Evolutionary conservation across 2,113 vertebrate genomes (phyloP), one percentile per base, ranked within the genome.

Genomic region (Xiphophorus couchianus): DNA sequence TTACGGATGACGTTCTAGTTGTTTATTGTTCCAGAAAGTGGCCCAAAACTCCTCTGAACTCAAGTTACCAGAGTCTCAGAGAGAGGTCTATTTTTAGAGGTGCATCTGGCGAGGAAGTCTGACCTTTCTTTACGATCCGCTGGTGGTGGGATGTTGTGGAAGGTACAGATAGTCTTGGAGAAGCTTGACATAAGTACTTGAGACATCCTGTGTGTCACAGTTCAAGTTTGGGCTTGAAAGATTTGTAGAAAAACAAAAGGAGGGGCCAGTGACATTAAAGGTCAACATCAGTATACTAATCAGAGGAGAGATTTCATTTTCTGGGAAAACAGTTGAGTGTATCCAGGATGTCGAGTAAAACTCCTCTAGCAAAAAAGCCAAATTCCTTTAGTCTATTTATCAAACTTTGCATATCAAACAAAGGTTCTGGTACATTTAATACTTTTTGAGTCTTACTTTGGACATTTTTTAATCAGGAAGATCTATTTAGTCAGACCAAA

Each of bases 11-110:
- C 75, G 87, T 84, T 27, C 62, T 87, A 78, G 85, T 82, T 92
- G 86, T 86, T 91, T 92, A 89, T 90, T 90, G 81, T 89, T 90
- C 60, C 82, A 72, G 48, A 62, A 22, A 74, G 78, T 65, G 31
- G 48, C 39, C 30, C 68, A 68, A 66, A 15, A 13, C 48, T 35
- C 31, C 60, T 27, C 65, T 70, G 62, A 83, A 86, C 83, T 65
- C 61, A 8, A 76, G 78, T 81, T 76, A 76, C 80, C 67, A 75
- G 29, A 33, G 71, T 60, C 67, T 85, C 60, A 25, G 11, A 66
- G 71, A 79, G 77, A 81, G 39, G 27, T 84, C 90, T 92, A 90
- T 91, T 92, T 88, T 86, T 82, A 81, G 80, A 31, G 62, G 71
- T 80, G 74, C 86, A 90, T 92, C 84, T 89, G 90, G 75, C 63